Conservation (phyloP, 2,888 invertebrate genomes). For the Chloromyia formosa region DNA sequence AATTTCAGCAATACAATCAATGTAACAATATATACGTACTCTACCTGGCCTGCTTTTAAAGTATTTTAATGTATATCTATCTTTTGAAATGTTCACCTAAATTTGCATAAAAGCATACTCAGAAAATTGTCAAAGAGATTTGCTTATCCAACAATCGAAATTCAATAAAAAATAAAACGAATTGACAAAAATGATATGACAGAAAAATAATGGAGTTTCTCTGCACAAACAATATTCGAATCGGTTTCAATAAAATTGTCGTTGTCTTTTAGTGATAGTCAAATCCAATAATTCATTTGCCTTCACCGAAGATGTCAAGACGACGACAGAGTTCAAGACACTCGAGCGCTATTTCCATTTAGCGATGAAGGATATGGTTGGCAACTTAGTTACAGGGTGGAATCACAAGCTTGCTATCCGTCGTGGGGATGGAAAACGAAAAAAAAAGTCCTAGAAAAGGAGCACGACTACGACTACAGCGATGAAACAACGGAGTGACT, state of each 20-base stretch:
- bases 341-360: neutral
- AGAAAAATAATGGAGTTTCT: conserved; percentile 24
- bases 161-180: too few species aligned
- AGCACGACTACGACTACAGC: neutral
- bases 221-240: conserved; percentile 36
- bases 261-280: conserved; percentile 45
- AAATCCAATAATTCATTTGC: conserved; percentile 45
- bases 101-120: too few species aligned
- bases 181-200: neutral
- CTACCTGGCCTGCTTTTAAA: too few species aligned
- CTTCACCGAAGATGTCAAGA: neutral
- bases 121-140: too few species aligned
- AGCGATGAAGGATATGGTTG: conserved; percentile 22
- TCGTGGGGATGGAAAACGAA: neutral
- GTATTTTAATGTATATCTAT: too few species aligned
- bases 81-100: too few species aligned
- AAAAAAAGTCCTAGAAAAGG: neutral
- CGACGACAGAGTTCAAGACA: conserved; percentile 7
- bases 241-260: conserved; percentile 46
- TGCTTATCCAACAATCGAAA: too few species aligned
- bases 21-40: too few species aligned
- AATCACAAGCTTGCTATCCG: neutral
- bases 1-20: too few species aligned
- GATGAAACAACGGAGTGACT: neutral
- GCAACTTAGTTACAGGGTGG: conserved; percentile 1